These are phyloP conservation scores for Ischnus inquisitorius DNA, from an alignment of 2,888 invertebrate genomes.

Conservation along the genomic window DNA sequence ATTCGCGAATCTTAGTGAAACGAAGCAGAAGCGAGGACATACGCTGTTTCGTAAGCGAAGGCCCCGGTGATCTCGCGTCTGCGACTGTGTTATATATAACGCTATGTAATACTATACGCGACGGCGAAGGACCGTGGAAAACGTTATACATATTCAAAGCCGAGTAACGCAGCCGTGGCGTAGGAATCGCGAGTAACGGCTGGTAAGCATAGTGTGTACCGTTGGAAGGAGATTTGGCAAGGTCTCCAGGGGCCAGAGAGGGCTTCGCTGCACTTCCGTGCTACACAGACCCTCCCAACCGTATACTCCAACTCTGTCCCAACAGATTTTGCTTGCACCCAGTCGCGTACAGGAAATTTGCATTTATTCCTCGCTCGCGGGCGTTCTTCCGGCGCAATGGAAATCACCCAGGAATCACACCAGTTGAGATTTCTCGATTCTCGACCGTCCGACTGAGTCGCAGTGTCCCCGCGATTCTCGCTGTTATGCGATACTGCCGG, in stretches of 20 bases:
- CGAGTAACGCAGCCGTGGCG: constrained; percentile 24
- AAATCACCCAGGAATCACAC: constrained; percentile 1
- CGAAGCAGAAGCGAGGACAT: neutral
- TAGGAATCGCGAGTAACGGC: constrained; percentile 20
- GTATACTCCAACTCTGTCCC: neutral
- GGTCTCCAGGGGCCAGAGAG: neutral
- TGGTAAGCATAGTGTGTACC: neutral
- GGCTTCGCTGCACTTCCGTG: constrained; percentile 18
- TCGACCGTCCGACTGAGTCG: neutral
- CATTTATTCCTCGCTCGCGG: constrained; percentile 33
- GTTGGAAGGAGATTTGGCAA: constrained; percentile 46
- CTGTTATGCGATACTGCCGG: neutral
- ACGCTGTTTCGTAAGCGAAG: neutral
- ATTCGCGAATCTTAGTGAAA: constrained; percentile 26
- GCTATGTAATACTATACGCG: neutral
- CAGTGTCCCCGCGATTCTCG: neutral
- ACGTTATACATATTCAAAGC: constrained; percentile 51
- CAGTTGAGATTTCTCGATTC: constrained; percentile 23
- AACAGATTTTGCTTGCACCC: constrained; percentile 25
- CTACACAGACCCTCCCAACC: neutral
- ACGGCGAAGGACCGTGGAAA: constrained; percentile 15
- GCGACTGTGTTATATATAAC: neutral
- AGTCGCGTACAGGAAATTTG: constrained; percentile 44
- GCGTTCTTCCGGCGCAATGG: constrained; percentile 8
- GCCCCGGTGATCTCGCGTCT: constrained; percentile 8